Evolutionary conservation across 1,140 invertebrate species (phyloP).

Genomic region (Drosophila aff.): DNA sequence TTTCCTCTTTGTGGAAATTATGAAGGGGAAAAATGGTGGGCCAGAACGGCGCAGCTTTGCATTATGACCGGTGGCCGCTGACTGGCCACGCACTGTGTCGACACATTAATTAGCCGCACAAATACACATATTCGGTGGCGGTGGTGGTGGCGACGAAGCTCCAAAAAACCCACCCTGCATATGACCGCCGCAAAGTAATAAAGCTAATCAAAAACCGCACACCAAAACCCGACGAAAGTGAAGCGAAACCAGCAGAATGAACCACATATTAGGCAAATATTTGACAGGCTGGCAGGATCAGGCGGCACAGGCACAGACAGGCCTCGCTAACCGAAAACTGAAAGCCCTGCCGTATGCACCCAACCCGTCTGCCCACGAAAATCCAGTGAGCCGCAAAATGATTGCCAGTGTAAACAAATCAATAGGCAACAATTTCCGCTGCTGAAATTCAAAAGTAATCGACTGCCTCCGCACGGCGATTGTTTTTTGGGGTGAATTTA

Average conservation of each 20-base stretch:
- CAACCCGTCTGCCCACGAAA: slow-evolving; percentile 21
- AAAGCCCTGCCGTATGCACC: slow-evolving; percentile 1
- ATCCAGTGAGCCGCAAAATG: slow-evolving; percentile 73
- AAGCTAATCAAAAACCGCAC: slow-evolving; percentile 82
- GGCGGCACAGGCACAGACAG: slow-evolving; percentile 6
- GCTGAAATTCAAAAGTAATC: slow-evolving; percentile 65
- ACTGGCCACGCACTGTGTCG: slow-evolving; percentile 60
- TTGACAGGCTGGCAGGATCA: slow-evolving; percentile 55
- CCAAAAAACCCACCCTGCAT: slow-evolving; percentile 26
- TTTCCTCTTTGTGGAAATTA: slow-evolving; percentile 46
- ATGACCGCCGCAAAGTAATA: slow-evolving; percentile 70
- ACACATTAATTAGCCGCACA: slow-evolving; percentile 73
- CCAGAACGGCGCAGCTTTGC: slow-evolving; percentile 13
- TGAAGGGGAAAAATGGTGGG: slow-evolving; percentile 52
- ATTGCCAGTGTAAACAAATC: slow-evolving; percentile 73
- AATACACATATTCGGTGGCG: slow-evolving; percentile 11
- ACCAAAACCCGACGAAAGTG: slow-evolving; percentile 37
- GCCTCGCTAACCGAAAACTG: slow-evolving; percentile 26
- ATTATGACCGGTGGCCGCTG: slow-evolving; percentile 31
- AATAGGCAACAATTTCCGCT: slow-evolving; percentile 39
- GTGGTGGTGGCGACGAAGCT: neutral
- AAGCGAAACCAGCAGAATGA: slow-evolving; percentile 62
- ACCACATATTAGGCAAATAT: slow-evolving; percentile 82
- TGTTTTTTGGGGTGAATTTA: slow-evolving; percentile 40
- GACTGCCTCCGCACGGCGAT: slow-evolving; percentile 32